Base-by-base conservation (phyloP, 2,113 vertebrate genomes). In the Coreoperca whiteheadi region DNA sequence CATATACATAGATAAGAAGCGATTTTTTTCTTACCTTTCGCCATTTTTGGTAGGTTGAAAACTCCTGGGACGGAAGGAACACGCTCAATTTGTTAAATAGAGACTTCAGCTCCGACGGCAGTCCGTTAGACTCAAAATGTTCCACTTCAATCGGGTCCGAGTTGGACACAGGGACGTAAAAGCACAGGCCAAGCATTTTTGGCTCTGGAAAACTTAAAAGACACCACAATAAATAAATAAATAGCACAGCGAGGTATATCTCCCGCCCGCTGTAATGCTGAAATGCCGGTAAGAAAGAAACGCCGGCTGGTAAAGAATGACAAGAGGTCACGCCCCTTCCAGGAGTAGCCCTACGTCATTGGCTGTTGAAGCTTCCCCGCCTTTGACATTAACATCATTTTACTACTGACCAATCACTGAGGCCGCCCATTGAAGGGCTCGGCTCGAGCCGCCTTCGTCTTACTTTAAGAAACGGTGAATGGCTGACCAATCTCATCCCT, bases 71-170 rank as follows among this genome's bases (percentile, higher is more conserved):
- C 4, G 98, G 97, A 57, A 99, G 95, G 32, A 99, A 93, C 60
- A 98, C 95, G 76, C 98, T 98, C 56, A 99, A 94, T 18, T 96
- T 95, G 93, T 96, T 94, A 83, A 98, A 98, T 65, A 98, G 96
- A 3, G 97, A 97, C 73, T 98, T 98, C 70, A 99, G 96, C 48
- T 96, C 95, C 0, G 96, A 94, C 0, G 98, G 97, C 11, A 99
- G 96, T 18, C 97, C 96, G 84, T 97, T 96, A 0, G 98, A 99
- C 74, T 99, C 98, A 4, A 99, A 99, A 83, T 97, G 99, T 39
- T 99, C 96, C 86, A 98, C 98, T 81, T 97, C 98, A 0, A 96
- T 56, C 65, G 95, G 96, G 86, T 96, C 96, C 1, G 85, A 89
- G 85, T 97, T 97, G 0, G 95, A 92, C 73, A 94, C 91, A 0